Base-by-base conservation (phyloP, 2,113 vertebrate species). In the Lutjanus erythropterus region DNA sequence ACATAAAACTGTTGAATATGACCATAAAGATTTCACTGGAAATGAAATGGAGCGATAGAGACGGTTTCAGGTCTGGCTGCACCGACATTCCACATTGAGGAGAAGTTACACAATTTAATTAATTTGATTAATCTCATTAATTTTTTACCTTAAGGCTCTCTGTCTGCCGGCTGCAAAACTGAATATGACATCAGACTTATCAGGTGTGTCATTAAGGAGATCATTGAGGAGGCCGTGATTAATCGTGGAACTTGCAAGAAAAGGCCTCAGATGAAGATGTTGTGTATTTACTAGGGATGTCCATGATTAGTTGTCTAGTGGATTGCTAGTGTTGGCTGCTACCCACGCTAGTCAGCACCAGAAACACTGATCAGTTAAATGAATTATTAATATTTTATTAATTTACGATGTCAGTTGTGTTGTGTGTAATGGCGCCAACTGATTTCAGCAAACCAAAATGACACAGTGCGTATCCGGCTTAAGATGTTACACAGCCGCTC, bases 81-180 rank as follows among this genome's bases (percentile, higher is more conserved):
- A 52, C 58, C 33, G 0, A 59, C 42, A 68, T 77, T 83, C 46
- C 50, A 65, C 64, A 65, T 75, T 86, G 61, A 78, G 73, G 53
- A 67, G 35, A 75, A 69, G 68, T 70, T 19, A 50, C 65, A 41
- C 60, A 66, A 37, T 83, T 88, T 79, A 85, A 91, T 90, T 79
- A 90, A 88, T 87, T 83, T 80, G 80, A 91, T 91, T 88, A 88
- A 91, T 87, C 77, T 84, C 42, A 78, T 90, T 82, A 75, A 87
- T 86, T 90, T 86, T 49, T 87, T 88, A 81, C 61, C 39, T 88
- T 80, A 60, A 67, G 41, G 85, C 82, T 84, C 55, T 72, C 68
- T 80, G 56, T 87, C 83, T 71, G 49, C 58, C 62, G 53, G 53
- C 74, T 76, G 70, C 66, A 73, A 83, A 84, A 69, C 55, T 71